A percentile compares a stretch with the other conserved stretches of the same genome.
phyloP scores from a whole-genome alignment of 2,113 vertebrate genomes.

The Hirundichthys speculiger region DNA sequence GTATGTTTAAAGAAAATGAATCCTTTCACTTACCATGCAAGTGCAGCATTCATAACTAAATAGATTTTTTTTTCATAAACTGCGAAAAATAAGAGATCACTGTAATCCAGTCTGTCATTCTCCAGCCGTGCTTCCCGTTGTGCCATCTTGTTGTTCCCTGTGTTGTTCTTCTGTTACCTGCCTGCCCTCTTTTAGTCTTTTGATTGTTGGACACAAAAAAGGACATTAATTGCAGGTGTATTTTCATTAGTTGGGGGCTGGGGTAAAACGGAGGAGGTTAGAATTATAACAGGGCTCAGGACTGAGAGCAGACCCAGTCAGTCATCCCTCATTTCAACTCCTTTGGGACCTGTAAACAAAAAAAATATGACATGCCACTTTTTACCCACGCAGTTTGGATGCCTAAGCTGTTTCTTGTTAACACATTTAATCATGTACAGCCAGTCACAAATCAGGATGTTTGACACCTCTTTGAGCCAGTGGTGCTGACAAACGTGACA shows the following conservation, averaged over 20 bases:
- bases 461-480: not conserved
- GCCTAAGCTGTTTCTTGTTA: slow-evolving; percentile 36
- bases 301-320: too few relatives aligned
- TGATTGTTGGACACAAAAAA: too few relatives aligned
- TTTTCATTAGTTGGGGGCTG: too few relatives aligned
- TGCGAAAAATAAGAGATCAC: too few relatives aligned
- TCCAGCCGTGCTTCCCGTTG: too few relatives aligned
- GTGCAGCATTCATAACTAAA: not conserved
- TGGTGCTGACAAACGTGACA: slow-evolving; percentile 38
- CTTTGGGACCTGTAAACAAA: not conserved
- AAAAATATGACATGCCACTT: not conserved
- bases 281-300: too few relatives aligned
- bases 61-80: not conserved
- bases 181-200: too few relatives aligned
- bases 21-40: not conserved
- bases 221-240: too few relatives aligned
- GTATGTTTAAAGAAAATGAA: not conserved
- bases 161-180: too few relatives aligned
- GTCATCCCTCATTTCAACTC: slow-evolving; percentile 8
- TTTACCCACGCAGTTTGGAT: not conserved
- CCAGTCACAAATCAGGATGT: slow-evolving; percentile 10
- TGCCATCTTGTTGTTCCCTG: too few relatives aligned
- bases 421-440: slow-evolving; percentile 32
- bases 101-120: too few relatives aligned
- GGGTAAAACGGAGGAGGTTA: too few relatives aligned